Evolutionary conservation across 2,797 vertebrate genomes (phyloP), one percentile per base, ranked within the genome.

Genomic region (Peromyscus attwateri): DNA sequence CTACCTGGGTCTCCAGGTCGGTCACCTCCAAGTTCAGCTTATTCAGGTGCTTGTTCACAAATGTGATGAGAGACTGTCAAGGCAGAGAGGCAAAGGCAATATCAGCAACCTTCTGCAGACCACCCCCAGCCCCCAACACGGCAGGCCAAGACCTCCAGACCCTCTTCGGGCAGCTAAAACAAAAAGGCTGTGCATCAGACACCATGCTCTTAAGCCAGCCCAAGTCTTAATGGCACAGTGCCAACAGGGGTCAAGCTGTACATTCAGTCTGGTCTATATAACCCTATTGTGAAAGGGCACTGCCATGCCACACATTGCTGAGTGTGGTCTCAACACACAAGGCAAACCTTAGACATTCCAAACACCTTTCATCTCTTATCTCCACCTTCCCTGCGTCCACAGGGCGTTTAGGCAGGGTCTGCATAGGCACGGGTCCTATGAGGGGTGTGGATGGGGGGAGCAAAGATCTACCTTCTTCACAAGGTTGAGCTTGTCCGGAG

Each of bases 21-120:
- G 99, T 99, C 62, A 99, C 99, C 97, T 99, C 99, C 98, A 99
- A 97, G 98, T 99, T 99, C 97, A 99, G 98, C 98, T 99, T 99
- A 98, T 99, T 99, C 95, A 99, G 98, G 97, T 99, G 99, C 98
- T 99, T 99, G 99, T 99, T 99, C 96, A 99, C 99, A 84, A 99
- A 99, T 6, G 99, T 99, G 98, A 99, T 99, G 97, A 99, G 99
- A 10, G 99, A 99, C 99, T 99, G 97, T 14, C 2, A 91, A 77
- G 90, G 68, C 77, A 97, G 43, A 98, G 64, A 94, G 73, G 57
- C 1, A 40, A 0, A 8, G 96, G 91, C 49, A 2, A 3, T 31
- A 9, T 2, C 0, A 95, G 40, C 76, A 52, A 94, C 64, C 10
- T 52, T 66, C 34, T 3, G 10, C 46, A 23, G 64, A 70, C 1